These are phyloP conservation scores for Nasua narica DNA, from an alignment of 2,797 vertebrate species.

Conservation along the genomic window DNA sequence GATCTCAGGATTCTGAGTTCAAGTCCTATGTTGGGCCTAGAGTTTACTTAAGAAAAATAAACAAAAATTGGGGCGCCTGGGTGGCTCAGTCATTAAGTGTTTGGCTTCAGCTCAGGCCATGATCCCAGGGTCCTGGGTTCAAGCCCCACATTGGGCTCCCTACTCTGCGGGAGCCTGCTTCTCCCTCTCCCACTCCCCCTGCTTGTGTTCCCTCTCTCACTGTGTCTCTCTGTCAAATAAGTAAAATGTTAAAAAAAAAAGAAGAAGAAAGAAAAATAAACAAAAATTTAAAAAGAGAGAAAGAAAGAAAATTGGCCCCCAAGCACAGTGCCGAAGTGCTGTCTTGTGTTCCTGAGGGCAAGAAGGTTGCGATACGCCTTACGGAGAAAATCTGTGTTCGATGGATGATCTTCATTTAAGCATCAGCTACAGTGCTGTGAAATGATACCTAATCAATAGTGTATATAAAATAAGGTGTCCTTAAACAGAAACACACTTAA, in stretches of 20 bases:
- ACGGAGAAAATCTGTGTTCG: not conserved
- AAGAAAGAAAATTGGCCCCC: not conserved
- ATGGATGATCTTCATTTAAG: not conserved
- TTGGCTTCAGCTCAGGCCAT: too few relatives aligned
- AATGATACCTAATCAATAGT: not conserved
- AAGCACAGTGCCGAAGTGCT: not conserved
- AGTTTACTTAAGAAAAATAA: not conserved
- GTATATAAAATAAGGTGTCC: not conserved
- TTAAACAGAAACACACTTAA: not conserved
- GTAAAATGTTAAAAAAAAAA: too few relatives aligned
- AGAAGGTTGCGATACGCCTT: not conserved
- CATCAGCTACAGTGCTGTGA: not conserved
- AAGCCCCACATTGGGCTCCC: too few relatives aligned
- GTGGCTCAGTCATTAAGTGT: too few relatives aligned
- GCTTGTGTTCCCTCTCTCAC: too few relatives aligned
- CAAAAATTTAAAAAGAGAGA: not conserved
- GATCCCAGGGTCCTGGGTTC: too few relatives aligned
- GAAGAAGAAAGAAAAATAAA: too few relatives aligned
- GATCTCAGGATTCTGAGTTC: not conserved
- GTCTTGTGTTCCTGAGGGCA: not conserved
- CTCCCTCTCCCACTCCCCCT: too few relatives aligned
- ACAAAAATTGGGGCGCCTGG: not conserved
- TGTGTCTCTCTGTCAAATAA: too few relatives aligned
- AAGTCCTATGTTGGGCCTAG: not conserved
- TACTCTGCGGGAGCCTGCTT: too few relatives aligned